These are phyloP conservation scores for Trichopoda pennipes DNA, from an alignment of 2,888 invertebrate species.

Conservation along the genomic window DNA sequence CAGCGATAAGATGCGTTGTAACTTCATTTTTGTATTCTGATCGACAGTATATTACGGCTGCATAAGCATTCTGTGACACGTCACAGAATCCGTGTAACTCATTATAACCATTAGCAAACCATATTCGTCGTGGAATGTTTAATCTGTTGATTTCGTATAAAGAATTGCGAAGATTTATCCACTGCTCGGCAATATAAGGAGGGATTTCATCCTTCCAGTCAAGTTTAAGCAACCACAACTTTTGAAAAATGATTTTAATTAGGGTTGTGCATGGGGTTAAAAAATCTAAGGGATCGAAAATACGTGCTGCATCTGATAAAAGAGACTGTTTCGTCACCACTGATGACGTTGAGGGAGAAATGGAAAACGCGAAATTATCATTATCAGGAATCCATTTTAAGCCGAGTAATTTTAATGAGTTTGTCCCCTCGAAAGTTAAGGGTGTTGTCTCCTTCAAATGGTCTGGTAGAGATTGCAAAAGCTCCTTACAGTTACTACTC, in stretches of 20 bases:
- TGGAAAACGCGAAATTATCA: too few species aligned
- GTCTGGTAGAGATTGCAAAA: background rate
- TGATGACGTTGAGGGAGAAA: conserved; percentile 4
- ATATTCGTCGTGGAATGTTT: background rate
- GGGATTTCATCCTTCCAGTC: background rate
- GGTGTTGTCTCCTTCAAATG: too few species aligned
- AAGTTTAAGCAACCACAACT: background rate
- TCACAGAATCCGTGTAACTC: background rate
- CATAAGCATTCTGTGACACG: too few species aligned
- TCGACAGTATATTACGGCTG: too few species aligned
- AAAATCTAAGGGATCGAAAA: too few species aligned
- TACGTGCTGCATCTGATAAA: conserved; percentile 1
- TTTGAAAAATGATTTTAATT: background rate
- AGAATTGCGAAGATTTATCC: background rate
- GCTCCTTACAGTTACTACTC: background rate
- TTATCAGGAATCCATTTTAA: too few species aligned
- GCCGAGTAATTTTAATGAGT: too few species aligned
- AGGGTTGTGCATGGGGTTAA: background rate
- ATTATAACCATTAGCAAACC: background rate
- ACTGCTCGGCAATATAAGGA: background rate
- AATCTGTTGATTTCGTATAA: background rate
- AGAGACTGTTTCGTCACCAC: too few species aligned
- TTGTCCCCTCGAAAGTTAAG: too few species aligned
- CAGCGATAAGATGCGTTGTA: too few species aligned
- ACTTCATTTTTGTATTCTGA: too few species aligned